These are phyloP conservation scores for Palythoa heliodiscus DNA, from an alignment of 92 coral and sea anemone species.

Conservation along the genomic window DNA sequence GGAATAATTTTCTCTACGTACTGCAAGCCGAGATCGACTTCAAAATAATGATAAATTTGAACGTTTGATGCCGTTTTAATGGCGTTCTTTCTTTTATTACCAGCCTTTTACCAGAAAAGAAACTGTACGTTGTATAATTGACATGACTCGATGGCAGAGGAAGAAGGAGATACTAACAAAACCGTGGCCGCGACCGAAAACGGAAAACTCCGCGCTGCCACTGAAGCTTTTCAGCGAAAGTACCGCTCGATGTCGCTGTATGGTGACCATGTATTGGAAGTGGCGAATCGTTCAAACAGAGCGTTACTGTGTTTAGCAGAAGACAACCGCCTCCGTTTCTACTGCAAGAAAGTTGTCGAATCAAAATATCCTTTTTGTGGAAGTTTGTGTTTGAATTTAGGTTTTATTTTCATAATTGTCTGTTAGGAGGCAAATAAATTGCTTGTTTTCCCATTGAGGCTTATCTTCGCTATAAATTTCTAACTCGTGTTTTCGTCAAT, in stretches of 20 bases:
- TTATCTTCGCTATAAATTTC: background rate
- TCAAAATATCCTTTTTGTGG: constrained; percentile 93
- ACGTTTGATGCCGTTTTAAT: constrained; percentile 25
- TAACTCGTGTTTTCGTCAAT: background rate
- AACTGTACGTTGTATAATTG: constrained; percentile 20
- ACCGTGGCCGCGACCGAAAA: constrained; percentile 55
- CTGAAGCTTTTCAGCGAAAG: constrained; percentile 81
- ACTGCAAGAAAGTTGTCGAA: constrained; percentile 89
- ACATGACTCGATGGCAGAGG: constrained; percentile 83
- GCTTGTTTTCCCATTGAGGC: constrained; percentile 36
- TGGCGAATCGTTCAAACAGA: constrained; percentile 65
- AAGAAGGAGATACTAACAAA: constrained; percentile 50
- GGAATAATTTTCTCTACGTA: constrained; percentile 58
- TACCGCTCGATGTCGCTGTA: constrained; percentile 68
- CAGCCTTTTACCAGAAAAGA: constrained; percentile 27
- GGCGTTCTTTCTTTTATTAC: constrained; percentile 26
- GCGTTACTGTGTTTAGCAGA: constrained; percentile 83
- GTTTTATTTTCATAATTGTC: constrained; percentile 29
- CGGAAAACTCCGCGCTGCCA: constrained; percentile 78
- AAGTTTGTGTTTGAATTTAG: constrained; percentile 22
- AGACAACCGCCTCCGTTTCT: constrained; percentile 75
- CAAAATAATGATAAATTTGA: constrained; percentile 30
- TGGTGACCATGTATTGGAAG: constrained; percentile 67
- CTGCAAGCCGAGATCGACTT: constrained; percentile 48
- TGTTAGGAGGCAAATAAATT: constrained; percentile 37